Conservation (phyloP, 1,140 invertebrate species). For the Drosophila rufa region DNA sequence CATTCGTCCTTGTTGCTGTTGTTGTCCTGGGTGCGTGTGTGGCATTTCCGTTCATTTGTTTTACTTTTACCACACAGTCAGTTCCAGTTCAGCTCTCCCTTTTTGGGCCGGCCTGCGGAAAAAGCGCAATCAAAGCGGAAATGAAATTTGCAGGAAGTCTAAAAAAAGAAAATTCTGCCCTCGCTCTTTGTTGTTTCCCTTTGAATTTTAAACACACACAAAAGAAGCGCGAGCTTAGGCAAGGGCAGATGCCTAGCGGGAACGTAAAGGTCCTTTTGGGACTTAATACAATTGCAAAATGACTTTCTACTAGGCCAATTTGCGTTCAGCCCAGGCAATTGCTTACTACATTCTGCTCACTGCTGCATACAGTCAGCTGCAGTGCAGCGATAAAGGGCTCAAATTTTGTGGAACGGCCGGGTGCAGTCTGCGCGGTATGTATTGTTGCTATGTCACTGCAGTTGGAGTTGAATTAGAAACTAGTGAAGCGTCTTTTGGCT, state of each 20-base stretch:
- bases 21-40: slow-evolving; percentile 70
- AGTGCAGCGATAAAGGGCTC: slow-evolving; percentile 62
- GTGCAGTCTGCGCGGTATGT: slow-evolving; percentile 7
- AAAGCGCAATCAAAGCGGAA: slow-evolving; percentile 84
- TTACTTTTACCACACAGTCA: slow-evolving; percentile 69
- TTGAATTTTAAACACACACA: slow-evolving; percentile 52
- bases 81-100: not conserved
- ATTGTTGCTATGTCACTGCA: slow-evolving; percentile 3
- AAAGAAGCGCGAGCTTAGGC: slow-evolving; percentile 19
- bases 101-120: slow-evolving; percentile 54
- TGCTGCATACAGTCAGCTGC: slow-evolving; percentile 56
- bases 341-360: slow-evolving; percentile 25
- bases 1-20: slow-evolving; percentile 59
- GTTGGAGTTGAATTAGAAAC: slow-evolving; percentile 59
- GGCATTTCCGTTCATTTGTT: slow-evolving; percentile 84
- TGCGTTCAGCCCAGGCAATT: slow-evolving; percentile 45
- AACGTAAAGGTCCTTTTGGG: slow-evolving; percentile 28
- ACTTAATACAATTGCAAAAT: slow-evolving; percentile 75
- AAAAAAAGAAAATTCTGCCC: slow-evolving; percentile 23
- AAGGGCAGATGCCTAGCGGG: slow-evolving; percentile 9
- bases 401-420: not conserved
- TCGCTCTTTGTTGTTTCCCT: slow-evolving; percentile 29
- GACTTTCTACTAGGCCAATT: slow-evolving; percentile 74
- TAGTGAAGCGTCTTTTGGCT: slow-evolving; percentile 35
- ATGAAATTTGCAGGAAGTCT: slow-evolving; percentile 82